These are phyloP conservation scores for Anthoptus insignis DNA, from an alignment of 2,888 invertebrate genomes.

Conservation along the genomic window DNA sequence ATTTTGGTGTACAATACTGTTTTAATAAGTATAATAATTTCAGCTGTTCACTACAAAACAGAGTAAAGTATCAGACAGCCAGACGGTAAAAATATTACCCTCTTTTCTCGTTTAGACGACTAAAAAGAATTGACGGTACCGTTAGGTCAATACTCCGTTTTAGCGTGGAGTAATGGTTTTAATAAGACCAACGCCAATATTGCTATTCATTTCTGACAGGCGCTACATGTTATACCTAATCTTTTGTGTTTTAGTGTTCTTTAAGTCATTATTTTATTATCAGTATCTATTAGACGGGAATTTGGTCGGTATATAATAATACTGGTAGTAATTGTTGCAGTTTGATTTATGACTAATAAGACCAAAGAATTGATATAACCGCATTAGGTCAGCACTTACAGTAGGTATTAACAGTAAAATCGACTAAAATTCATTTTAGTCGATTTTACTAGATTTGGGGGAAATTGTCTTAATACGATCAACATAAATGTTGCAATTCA, in stretches of 20 bases:
- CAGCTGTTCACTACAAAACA: slow-evolving; percentile 5
- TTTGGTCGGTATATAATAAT: no score
- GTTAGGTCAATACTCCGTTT: slow-evolving; percentile 9
- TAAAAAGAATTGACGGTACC: slow-evolving; percentile 3
- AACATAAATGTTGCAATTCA: neutral
- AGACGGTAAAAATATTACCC: neutral
- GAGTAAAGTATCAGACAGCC: slow-evolving; percentile 14
- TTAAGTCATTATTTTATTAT: no score
- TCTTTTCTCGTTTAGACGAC: neutral
- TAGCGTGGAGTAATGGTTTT: neutral
- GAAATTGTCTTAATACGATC: neutral
- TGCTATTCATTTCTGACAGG: slow-evolving; percentile 1
- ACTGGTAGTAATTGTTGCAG: no score
- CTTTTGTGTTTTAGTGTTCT: no score
- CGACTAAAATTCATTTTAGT: no score
- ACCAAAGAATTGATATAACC: no score
- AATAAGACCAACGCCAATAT: neutral
- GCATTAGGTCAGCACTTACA: no score
- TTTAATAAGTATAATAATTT: neutral
- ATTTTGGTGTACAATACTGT: neutral
- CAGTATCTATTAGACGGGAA: no score
- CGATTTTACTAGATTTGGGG: no score
- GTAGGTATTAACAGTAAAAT: no score
- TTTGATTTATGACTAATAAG: no score
- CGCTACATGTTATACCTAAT: neutral